Percentiles rank a stretch among this genome's conserved stretches.
phyloP scores from a whole-genome alignment of 2,113 vertebrate species.

The Sapayoa aenigma region DNA sequence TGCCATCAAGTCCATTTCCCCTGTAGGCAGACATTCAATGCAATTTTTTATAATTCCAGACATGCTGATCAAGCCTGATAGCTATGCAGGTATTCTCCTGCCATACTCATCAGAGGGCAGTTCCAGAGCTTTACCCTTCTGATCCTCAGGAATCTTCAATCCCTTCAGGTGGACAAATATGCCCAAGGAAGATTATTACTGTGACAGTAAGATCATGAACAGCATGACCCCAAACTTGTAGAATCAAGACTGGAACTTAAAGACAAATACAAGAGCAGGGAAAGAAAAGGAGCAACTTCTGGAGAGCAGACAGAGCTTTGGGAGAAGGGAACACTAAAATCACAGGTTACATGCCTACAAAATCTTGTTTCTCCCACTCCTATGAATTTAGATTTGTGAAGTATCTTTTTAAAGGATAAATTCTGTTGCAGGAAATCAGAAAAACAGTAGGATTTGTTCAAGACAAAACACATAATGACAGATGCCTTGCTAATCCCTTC shows the following conservation, averaged over 20 bases:
- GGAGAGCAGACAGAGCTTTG: neutral
- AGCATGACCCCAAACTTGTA: neutral
- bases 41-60: neutral
- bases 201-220: neutral
- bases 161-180: neutral
- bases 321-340: neutral
- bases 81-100: neutral
- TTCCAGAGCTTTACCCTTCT: neutral
- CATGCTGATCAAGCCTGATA: neutral
- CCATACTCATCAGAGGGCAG: fast-evolving
- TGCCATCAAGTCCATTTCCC: neutral
- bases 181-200: neutral
- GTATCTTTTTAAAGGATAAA: neutral
- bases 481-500: neutral
- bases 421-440: neutral
- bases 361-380: neutral
- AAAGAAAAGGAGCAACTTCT: neutral
- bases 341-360: neutral
- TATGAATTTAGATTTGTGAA: neutral
- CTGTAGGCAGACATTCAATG: neutral
- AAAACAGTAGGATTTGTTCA: neutral
- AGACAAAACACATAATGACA: neutral
- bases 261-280: neutral
- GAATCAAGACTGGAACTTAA: neutral
- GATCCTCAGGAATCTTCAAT: neutral